These are phyloP conservation scores for Amphimedon queenslandica DNA, from an alignment of 37 sponge, comb jelly and placozoan species.

Conservation along the genomic window DNA sequence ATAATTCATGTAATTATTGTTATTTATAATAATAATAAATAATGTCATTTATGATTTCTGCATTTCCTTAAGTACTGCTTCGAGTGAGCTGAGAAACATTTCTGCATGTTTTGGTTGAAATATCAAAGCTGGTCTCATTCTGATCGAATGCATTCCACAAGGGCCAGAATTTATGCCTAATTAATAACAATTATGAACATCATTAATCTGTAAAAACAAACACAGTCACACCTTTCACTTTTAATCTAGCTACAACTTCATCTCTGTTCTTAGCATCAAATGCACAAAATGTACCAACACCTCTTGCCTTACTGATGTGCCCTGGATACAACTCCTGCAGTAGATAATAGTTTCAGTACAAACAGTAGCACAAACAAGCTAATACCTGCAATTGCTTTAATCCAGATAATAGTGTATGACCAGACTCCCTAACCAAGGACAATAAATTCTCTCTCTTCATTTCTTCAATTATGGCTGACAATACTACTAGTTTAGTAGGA, in stretches of 20 bases:
- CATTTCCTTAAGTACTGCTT: slow-evolving; percentile 26
- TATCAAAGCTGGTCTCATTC: slow-evolving; percentile 73
- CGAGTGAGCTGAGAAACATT: slow-evolving; percentile 48
- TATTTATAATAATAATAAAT: no score
- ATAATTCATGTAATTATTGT: no score
- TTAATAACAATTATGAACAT: not conserved
- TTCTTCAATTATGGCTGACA: slow-evolving; percentile 42
- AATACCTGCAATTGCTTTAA: slow-evolving; percentile 53
- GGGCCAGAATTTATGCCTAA: slow-evolving; percentile 52
- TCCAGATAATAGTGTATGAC: slow-evolving; percentile 44
- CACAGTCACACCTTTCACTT: slow-evolving; percentile 38
- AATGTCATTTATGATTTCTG: not conserved
- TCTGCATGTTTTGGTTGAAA: slow-evolving; percentile 66
- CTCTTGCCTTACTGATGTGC: slow-evolving; percentile 49
- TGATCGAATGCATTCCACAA: slow-evolving; percentile 38
- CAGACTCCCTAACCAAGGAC: slow-evolving; percentile 18
- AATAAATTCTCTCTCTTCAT: slow-evolving; percentile 47
- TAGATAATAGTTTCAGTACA: not conserved
- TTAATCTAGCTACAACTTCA: slow-evolving; percentile 15
- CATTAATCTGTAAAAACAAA: not conserved
- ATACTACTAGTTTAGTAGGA: slow-evolving; percentile 42
- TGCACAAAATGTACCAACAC: slow-evolving; percentile 72
- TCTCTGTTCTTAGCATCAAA: slow-evolving; percentile 29
- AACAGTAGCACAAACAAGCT: no score
- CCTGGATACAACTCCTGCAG: slow-evolving; percentile 46